phyloP scores from a whole-genome alignment of 1,140 invertebrate genomes.

The Myzus persicae region DNA sequence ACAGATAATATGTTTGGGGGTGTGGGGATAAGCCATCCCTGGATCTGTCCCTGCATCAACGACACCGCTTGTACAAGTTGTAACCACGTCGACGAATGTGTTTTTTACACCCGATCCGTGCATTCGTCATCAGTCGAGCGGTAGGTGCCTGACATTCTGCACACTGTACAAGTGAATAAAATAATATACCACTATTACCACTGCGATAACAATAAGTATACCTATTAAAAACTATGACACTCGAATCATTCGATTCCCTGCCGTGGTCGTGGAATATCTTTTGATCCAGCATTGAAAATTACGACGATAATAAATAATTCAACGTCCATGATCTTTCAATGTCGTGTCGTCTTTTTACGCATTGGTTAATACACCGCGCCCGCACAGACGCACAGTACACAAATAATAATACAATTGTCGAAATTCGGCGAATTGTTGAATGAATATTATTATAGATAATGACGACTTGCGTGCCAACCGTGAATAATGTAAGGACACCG shows the following conservation, averaged over 20 bases:
- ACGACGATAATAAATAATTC: background rate
- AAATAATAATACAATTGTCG: background rate
- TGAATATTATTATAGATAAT: constrained; percentile 6
- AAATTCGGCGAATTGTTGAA: constrained; percentile 1
- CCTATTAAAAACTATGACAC: background rate
- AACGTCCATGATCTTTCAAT: background rate
- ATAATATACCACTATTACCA: no score
- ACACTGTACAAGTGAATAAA: no score
- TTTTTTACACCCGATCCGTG: no score
- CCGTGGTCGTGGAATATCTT: no score
- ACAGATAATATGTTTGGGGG: no score
- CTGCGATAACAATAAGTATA: background rate
- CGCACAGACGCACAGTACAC: background rate
- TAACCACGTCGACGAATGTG: no score
- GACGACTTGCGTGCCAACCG: constrained; percentile 3
- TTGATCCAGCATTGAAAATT: background rate
- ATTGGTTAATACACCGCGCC: background rate
- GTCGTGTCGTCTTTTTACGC: background rate
- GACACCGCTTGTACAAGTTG: no score
- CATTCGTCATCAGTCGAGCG: no score
- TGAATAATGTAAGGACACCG: constrained; percentile 6
- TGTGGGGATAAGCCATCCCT: no score
- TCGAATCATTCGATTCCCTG: background rate
- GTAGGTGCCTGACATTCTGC: no score
- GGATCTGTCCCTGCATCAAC: no score